phyloP scores from a whole-genome alignment of 2,797 vertebrate species.

The Erpetoichthys calabaricus region DNA sequence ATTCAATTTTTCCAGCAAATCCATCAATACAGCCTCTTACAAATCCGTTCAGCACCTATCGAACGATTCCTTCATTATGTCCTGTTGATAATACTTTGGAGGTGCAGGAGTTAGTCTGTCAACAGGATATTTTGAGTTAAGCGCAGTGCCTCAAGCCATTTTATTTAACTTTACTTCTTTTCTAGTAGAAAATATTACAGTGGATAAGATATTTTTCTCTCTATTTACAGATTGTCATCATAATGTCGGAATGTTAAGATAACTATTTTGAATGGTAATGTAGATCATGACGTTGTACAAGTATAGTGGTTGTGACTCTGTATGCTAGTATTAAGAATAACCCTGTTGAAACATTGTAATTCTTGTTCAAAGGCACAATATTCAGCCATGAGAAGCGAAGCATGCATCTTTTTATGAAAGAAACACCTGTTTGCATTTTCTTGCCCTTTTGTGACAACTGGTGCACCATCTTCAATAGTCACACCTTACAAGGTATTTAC shows the following conservation, averaged over 20 bases:
- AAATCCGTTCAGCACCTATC: no score
- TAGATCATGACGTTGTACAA: conserved; percentile 27
- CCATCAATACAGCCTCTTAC: no score
- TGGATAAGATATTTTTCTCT: conserved; percentile 17
- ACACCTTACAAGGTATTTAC: no score
- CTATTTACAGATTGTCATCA: conserved; percentile 34
- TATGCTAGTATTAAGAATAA: conserved; percentile 30
- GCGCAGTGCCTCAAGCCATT: no score
- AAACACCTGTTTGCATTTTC: conserved; percentile 13
- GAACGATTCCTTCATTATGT: no score
- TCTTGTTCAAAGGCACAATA: conserved; percentile 50
- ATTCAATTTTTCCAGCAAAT: no score
- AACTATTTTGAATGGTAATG: conserved; percentile 21
- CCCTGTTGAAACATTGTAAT: conserved; percentile 42
- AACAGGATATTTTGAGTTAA: no score
- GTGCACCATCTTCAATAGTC: no score
- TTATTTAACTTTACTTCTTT: conserved; percentile 4
- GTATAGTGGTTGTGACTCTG: conserved; percentile 27
- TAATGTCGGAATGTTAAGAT: conserved; percentile 36
- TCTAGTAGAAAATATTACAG: conserved; percentile 10
- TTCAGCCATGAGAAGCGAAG: conserved; percentile 39
- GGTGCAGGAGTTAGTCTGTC: no score
- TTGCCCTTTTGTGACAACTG: not conserved
- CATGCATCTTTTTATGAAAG: conserved; percentile 23
- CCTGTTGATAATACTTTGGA: no score